Percentiles rank a stretch among this genome's conserved stretches.
phyloP scores from a whole-genome alignment of 2,797 vertebrate species.

The Ctenosaura bakeri region DNA sequence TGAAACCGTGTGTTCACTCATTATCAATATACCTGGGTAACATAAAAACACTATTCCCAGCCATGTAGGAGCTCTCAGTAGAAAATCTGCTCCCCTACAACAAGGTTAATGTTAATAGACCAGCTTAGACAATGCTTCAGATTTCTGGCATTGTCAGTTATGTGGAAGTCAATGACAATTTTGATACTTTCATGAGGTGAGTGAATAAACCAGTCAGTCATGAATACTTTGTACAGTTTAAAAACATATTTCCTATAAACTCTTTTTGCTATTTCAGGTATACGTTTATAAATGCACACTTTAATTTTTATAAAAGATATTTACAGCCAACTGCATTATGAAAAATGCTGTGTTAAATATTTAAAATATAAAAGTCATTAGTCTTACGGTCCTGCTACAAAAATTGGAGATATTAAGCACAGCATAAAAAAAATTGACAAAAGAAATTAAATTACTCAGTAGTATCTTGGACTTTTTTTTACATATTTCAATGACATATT shows the following conservation, averaged over 20 bases:
- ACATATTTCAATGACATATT: slow-evolving; percentile 28
- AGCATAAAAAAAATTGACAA: slow-evolving; percentile 20
- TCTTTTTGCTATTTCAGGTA: neutral
- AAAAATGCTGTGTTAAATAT: neutral
- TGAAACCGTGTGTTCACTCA: neutral
- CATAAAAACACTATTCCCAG: neutral
- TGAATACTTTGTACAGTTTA: slow-evolving; percentile 16
- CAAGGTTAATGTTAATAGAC: neutral
- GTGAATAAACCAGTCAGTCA: neutral
- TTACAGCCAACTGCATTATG: slow-evolving; percentile 34
- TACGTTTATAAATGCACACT: slow-evolving; percentile 13
- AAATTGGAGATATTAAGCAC: slow-evolving; percentile 34
- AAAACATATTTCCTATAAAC: neutral
- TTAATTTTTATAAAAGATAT: slow-evolving; percentile 40
- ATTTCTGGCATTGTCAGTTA: neutral
- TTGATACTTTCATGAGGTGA: neutral
- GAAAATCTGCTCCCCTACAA: neutral
- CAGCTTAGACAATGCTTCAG: neutral
- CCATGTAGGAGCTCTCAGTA: neutral
- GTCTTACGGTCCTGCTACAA: slow-evolving; percentile 47
- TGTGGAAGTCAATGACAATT: neutral
- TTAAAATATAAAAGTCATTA: slow-evolving; percentile 54
- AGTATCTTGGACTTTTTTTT: neutral
- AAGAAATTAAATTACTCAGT: neutral
- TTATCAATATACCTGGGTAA: neutral